Conservation (phyloP, 1,140 invertebrate genomes). For the Physella acuta region DNA sequence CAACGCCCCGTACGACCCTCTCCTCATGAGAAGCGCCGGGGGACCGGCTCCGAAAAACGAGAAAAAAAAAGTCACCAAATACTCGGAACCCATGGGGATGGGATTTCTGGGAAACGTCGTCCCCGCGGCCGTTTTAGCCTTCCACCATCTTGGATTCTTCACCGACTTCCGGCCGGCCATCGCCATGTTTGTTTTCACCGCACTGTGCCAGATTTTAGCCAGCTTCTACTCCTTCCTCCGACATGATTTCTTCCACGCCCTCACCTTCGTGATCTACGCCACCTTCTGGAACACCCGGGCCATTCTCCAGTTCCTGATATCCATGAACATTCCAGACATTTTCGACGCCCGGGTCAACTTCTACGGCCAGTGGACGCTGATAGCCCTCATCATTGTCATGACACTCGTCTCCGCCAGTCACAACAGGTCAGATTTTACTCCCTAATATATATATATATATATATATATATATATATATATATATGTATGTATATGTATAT, state of each 20-base stretch:
- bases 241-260: slow-evolving; percentile 41
- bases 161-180: slow-evolving; percentile 38
- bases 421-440: slow-evolving; percentile 13
- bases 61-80: slow-evolving; percentile 46
- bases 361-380: slow-evolving; percentile 43
- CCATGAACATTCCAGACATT: slow-evolving; percentile 26
- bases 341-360: slow-evolving; percentile 28
- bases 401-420: slow-evolving; percentile 32
- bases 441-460: too few relatives aligned
- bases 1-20: slow-evolving; percentile 44
- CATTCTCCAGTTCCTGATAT: slow-evolving; percentile 29
- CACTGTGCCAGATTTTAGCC: slow-evolving; percentile 38
- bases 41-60: slow-evolving; percentile 35
- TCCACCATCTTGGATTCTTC: slow-evolving; percentile 45
- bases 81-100: slow-evolving; percentile 48
- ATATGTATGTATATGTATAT: too few relatives aligned
- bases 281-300: slow-evolving; percentile 40
- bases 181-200: slow-evolving; percentile 36
- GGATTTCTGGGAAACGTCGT: slow-evolving; percentile 46
- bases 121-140: slow-evolving; percentile 37
- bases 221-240: slow-evolving; percentile 46
- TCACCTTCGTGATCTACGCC: slow-evolving; percentile 39
- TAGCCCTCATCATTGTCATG: slow-evolving; percentile 33
- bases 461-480: too few relatives aligned
- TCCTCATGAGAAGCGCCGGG: slow-evolving; percentile 34